Evolutionary conservation across 1,140 invertebrate genomes (phyloP).

Genomic region (Pseudomyrmex sp.): DNA sequence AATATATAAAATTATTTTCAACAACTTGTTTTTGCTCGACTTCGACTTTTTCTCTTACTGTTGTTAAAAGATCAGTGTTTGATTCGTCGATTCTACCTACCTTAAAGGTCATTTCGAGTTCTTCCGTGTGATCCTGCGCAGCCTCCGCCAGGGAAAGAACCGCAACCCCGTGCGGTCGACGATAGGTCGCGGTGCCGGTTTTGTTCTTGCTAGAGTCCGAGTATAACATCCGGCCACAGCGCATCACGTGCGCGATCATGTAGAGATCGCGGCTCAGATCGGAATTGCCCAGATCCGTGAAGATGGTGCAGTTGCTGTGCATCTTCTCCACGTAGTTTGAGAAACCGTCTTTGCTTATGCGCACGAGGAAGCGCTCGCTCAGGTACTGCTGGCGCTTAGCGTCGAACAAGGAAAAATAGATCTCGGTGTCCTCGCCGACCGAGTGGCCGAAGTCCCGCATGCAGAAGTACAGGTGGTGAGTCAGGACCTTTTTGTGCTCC

Average conservation of each 20-base stretch:
- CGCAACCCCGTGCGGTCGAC: constrained; percentile 93
- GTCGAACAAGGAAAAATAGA: constrained; percentile 95
- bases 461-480: constrained; percentile 94
- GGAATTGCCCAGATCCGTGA: constrained; percentile 93
- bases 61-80: background rate
- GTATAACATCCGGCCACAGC: constrained; percentile 94
- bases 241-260: constrained; percentile 94
- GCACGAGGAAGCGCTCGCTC: constrained; percentile 95
- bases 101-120: constrained; percentile 90
- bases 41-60: too few relatives aligned
- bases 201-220: constrained; percentile 92
- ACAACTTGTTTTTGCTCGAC: too few relatives aligned
- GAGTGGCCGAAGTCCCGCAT: constrained; percentile 95
- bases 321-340: constrained; percentile 95
- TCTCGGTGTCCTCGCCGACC: constrained; percentile 94
- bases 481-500: constrained; percentile 89
- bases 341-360: constrained; percentile 95
- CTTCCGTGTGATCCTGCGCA: constrained; percentile 87
- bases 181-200: constrained; percentile 86
- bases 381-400: constrained; percentile 89
- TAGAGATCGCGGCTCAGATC: constrained; percentile 94
- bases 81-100: constrained; percentile 71
- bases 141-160: constrained; percentile 89
- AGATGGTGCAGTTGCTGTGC: constrained; percentile 95
- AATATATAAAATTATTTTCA: too few relatives aligned